Percentiles rank a stretch among this genome's conserved stretches.
Conservation (phyloP, 2,113 vertebrate genomes). For the Spheniscus mendiculus region DNA sequence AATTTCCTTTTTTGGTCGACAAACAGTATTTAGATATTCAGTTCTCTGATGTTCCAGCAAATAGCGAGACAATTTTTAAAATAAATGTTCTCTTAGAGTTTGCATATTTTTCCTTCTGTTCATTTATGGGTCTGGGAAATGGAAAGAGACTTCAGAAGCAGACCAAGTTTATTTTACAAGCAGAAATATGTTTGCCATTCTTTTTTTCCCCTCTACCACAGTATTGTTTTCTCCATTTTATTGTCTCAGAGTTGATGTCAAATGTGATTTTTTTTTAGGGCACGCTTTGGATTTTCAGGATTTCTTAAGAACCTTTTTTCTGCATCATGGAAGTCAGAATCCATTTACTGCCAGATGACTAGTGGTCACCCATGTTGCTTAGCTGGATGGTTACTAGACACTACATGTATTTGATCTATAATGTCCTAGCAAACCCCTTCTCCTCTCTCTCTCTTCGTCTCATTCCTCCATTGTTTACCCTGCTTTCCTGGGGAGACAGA, state of each 20-base stretch:
- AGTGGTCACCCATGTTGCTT: background rate
- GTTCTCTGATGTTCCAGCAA: background rate
- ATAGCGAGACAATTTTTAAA: background rate
- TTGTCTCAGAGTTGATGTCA: background rate
- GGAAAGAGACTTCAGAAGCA: background rate
- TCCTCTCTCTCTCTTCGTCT: background rate
- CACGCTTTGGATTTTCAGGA: background rate
- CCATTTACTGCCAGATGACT: background rate
- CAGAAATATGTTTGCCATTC: background rate
- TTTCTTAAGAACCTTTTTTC: background rate
- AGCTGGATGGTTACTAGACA: background rate
- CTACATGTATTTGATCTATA: background rate
- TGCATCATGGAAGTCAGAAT: background rate
- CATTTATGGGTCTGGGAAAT: background rate
- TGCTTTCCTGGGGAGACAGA: background rate
- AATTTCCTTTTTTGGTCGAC: background rate
- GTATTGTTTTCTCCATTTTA: background rate
- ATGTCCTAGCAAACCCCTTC: background rate
- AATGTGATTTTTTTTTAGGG: background rate
- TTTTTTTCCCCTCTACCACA: background rate
- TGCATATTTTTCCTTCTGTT: background rate
- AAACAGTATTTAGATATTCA: background rate
- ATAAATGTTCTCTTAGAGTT: background rate
- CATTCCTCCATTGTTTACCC: background rate
- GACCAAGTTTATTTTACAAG: background rate